Evolutionary conservation across 2,797 vertebrate species (phyloP).

Genomic region (Neosalanx taihuensis): DNA sequence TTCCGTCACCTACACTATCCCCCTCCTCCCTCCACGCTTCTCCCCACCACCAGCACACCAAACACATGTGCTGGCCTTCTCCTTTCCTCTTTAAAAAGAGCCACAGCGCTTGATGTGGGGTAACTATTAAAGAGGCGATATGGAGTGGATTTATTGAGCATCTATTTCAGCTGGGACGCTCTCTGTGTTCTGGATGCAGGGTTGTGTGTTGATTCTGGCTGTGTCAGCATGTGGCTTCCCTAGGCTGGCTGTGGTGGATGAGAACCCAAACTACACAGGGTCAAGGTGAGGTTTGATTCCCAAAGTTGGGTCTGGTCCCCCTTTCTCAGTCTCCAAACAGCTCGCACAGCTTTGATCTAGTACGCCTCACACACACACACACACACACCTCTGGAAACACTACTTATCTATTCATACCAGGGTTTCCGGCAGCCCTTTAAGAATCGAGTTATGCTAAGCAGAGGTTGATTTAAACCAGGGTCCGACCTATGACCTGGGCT

Average conservation of each 20-base stretch:
- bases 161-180: constrained; percentile 21
- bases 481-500: constrained; percentile 83
- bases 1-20: constrained; percentile 61
- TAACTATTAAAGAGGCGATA: constrained; percentile 66
- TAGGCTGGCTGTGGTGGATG: constrained; percentile 47
- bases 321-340: constrained; percentile 41
- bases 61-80: constrained; percentile 82
- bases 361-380: constrained; percentile 28
- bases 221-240: constrained; percentile 50
- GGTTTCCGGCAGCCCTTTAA: constrained; percentile 63
- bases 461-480: constrained; percentile 79
- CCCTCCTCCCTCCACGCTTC: constrained; percentile 48
- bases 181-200: constrained; percentile 22
- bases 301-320: constrained; percentile 44
- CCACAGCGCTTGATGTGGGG: constrained; percentile 62
- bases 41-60: not conserved
- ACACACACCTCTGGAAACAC: constrained; percentile 42
- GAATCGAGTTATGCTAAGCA: constrained; percentile 77
- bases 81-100: constrained; percentile 67
- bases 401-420: constrained; percentile 72
- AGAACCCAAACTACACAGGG: constrained; percentile 46
- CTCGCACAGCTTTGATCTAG: constrained; percentile 55
- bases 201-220: constrained; percentile 53
- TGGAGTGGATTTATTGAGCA: constrained; percentile 61
- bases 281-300: constrained; percentile 61